Evolutionary conservation across 2,888 invertebrate genomes (phyloP), one percentile per base, ranked within the genome.

Genomic region (Ecdyonurus torrentis): DNA sequence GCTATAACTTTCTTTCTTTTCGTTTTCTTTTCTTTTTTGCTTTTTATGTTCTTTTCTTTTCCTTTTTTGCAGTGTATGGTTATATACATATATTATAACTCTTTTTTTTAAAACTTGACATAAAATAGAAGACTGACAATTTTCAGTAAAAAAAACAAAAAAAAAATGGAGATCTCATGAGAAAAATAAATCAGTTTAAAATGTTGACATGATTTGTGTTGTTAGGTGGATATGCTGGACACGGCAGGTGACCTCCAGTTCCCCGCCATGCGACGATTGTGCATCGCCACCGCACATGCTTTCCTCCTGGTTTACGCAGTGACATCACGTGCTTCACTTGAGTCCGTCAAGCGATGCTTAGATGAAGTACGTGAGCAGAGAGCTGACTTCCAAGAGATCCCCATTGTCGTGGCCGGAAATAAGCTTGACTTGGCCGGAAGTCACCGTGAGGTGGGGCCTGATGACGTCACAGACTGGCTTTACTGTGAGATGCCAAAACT

Each of bases 201-300:
- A n/a, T n/a, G n/a, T n/a, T n/a, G n/a, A n/a, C n/a, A n/a, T n/a
- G n/a, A n/a, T n/a, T n/a, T 50, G 7, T 55, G 55, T 7, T n/a
- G 73, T 61, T 72, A 81, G 76, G 83, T 88, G 69, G 89, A 89
- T 72, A 86, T 90, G 67, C 74, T 90, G 72, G 89, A 90, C 75
- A 90, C 90, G 25, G 86, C 86, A 67, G 91, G 91, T 23, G 90
- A 91, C 73, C 83, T 89, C 75, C 89, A 89, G 73, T 93, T 92
- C 75, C 92, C 93, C 7, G 92, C 91, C 64, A 93, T 93, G 92
- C 79, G 91, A 66, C 79, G 90, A 63, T 78, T 93, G 66, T 89
- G 89, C 70, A 90, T 93, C 70, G 87, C 90, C 52, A 91, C 88
- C 1, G 91, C 91, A 52, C 88, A 91, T 74, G 92, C 91, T 63